Base-by-base conservation (phyloP, 2,888 invertebrate species). In the Allygus modestus region DNA sequence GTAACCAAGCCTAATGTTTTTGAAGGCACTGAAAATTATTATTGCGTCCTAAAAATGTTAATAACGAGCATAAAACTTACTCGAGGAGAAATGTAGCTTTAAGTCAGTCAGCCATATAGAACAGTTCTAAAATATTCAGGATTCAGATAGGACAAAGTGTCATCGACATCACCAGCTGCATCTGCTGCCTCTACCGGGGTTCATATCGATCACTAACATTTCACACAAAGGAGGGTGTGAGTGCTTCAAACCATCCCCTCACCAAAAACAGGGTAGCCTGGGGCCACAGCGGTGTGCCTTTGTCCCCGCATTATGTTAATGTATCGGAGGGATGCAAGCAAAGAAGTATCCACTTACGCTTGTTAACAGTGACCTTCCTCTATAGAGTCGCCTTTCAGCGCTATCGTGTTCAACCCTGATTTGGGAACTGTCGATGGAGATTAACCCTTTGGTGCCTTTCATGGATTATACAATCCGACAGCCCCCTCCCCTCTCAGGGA, bases 281-380 rank as follows among this genome's bases (percentile, higher is more conserved):
- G 23, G 58, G 58, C 23, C 58, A 12, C 20, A 7, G 23, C 58
- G 58, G 58, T 20, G 58, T 20, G 23, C 58, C 58, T 58, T 58
- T 58, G 58, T 58, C 58, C 58, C 58, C 58, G 58, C 58, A 23
- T n/a, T n/a, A 58, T 58, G 58, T 23, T 58, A 58, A 58, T 58
- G 58, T 58, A 7, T 58, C 58, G 17, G 2, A 4, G 58, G 58
- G 58, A 7, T 58, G 23, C 5, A 23, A 12, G 20, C 23, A 58
- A 58, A 51, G 12, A 58, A 20, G 58, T 58, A 58, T 58, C 58
- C 58, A 58, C 58, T 58, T 58, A 23, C 58, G 4, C 7, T 7
- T 58, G 58, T 58, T 58, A 58, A 20, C 58, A 23, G 20, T 23
- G 58, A 58, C 58, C 58, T 23, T 58, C 23, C 1, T 23, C 58